Conservation (phyloP, 2,888 invertebrate species). For the Oxycera nigricornis region DNA sequence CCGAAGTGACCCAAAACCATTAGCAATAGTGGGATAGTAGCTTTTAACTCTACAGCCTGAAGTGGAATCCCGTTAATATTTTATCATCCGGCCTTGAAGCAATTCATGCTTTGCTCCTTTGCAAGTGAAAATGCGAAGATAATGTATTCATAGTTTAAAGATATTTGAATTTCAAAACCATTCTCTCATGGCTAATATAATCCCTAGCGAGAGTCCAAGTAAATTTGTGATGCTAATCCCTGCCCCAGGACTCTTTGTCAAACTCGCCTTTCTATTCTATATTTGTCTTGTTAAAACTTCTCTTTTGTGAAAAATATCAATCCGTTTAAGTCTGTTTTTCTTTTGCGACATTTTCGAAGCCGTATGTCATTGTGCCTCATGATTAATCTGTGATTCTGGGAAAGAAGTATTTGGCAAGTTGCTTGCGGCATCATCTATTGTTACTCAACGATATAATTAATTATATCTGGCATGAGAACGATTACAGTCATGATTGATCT, state of each 20-base stretch:
- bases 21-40: background rate
- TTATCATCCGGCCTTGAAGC: background rate
- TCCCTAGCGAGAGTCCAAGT: background rate
- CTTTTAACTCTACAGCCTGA: background rate
- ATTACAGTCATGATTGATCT: background rate
- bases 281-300: background rate
- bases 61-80: background rate
- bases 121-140: background rate
- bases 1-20: background rate
- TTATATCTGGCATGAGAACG: background rate
- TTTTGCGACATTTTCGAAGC: background rate
- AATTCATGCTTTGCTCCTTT: background rate
- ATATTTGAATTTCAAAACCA: background rate
- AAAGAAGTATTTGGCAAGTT: background rate
- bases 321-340: background rate
- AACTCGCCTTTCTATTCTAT: background rate
- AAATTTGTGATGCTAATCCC: background rate
- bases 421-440: background rate
- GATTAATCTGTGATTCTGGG: background rate
- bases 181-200: background rate
- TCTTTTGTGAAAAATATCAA: background rate
- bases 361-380: background rate
- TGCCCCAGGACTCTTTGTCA: background rate
- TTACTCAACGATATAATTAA: background rate
- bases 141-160: background rate